Evolutionary conservation across 1,140 invertebrate genomes (phyloP).

Genomic region (Pseudoatta argentina): DNA sequence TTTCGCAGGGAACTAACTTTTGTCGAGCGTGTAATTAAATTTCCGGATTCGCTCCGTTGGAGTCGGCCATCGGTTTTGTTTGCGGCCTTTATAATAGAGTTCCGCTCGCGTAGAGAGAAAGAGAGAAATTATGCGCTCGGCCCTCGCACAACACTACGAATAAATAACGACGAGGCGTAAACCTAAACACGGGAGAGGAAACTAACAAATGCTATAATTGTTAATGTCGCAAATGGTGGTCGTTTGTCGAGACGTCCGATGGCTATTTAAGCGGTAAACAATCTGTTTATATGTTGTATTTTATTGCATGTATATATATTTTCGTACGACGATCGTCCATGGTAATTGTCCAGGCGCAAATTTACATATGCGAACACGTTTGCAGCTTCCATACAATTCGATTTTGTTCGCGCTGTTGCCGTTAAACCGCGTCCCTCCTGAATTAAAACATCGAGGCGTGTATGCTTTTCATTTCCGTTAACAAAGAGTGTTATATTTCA

Average conservation of each 20-base stretch:
- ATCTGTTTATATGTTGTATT: slow-evolving; percentile 47
- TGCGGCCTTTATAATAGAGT: slow-evolving; percentile 54
- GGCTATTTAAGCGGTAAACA: slow-evolving; percentile 52
- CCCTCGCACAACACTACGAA: background rate
- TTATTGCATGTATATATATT: slow-evolving; percentile 40
- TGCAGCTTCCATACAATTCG: slow-evolving; percentile 8
- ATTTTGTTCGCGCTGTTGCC: slow-evolving; percentile 17
- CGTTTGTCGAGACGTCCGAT: slow-evolving; percentile 44
- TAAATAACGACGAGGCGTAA: slow-evolving; percentile 46
- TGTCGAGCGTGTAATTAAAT: slow-evolving; percentile 60
- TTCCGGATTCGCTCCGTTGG: slow-evolving; percentile 48
- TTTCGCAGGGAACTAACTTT: slow-evolving; percentile 30
- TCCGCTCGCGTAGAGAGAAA: background rate
- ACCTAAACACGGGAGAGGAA: slow-evolving; percentile 19
- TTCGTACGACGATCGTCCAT: slow-evolving; percentile 5
- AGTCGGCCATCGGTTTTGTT: slow-evolving; percentile 48
- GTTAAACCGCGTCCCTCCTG: background rate
- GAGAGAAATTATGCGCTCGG: slow-evolving; percentile 12
- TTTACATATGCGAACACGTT: background rate
- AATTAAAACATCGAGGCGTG: background rate
- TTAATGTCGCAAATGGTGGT: slow-evolving; percentile 43
- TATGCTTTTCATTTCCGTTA: slow-evolving; percentile 3
- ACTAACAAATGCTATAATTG: slow-evolving; percentile 50
- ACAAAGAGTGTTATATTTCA: background rate
- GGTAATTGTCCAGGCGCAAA: slow-evolving; percentile 15